Evolutionary conservation across 2,888 invertebrate species (phyloP), one percentile per base, ranked within the genome.

Genomic region (Notodonta dromedarius): DNA sequence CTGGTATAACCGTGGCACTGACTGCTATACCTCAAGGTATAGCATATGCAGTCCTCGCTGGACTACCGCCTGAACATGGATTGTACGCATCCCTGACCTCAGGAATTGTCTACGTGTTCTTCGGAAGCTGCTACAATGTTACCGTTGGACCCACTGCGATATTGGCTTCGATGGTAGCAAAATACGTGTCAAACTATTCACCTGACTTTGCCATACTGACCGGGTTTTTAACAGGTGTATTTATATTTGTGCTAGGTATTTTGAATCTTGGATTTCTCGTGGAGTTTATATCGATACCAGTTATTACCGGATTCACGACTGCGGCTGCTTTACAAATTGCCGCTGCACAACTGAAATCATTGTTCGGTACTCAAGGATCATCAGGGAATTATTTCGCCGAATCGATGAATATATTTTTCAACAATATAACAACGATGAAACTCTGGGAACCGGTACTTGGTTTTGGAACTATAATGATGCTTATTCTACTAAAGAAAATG

Each of bases 71-170:
- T 54, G 90, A 94, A 95, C 97, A 98, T 89, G 99, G 98, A 8
- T 91, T 99, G 0, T 99, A 98, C 83, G 97, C 98, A 0, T 96
- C 98, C 0, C 96, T 98, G 81, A 96, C 98, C 94, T 97, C 97
- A 51, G 97, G 98, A 80, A 96, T 98, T 79, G 94, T 98, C 0
- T 99, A 99, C 83, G 95, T 97, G 13, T 85, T 98, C 54, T 95
- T 99, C 74, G 98, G 98, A 59, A 98, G 97, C 78, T 96, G 96
- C 76, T 97, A 97, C 82, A 96, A 97, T 77, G 80, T 95, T 42
- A 96, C 96, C 0, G 94, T 95, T 71, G 97, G 98, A 63, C 98
- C 98, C 0, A 98, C 98, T 0, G 98, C 98, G 0, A 98, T 98
- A 61, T 95, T 98, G 94, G 95, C 98, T 0, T 94, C 98, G 0